Evolutionary conservation across 1,140 invertebrate species (phyloP), one percentile per base, ranked within the genome.

Genomic region (Pogonomyrmex barbatus): DNA sequence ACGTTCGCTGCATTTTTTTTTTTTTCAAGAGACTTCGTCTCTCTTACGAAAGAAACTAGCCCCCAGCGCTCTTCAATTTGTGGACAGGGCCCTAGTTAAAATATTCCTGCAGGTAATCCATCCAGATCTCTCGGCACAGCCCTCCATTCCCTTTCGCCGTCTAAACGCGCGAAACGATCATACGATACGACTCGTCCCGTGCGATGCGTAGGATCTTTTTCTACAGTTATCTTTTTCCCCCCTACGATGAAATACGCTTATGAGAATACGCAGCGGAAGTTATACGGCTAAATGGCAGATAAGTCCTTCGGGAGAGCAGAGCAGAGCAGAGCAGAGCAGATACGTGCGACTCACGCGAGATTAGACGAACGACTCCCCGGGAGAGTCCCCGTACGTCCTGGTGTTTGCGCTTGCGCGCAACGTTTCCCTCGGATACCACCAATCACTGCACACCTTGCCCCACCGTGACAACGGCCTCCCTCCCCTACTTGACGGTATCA

Each of bases 281-380:
- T 50, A 30, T 83, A 50, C 79, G 68, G n/a, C 68, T 75, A 83
- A 83, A 36, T 62, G 56, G 68, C 42, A 50, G 54, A 83, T 42
- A 47, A 83, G 30, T 83, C 54, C 45, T 83, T 60, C 79, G 68
- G 68, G 79, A 83, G 68, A 75, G 42, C 54, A 75, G 12, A 56
- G 36, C 70, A 17, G 70, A 73, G 52, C 50, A 73, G 71, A 73
- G 68, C 47, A 50, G 42, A 87, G 81, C 79, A 85, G 75, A 91
- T 86, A 93, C 93, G 92, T 94, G 93, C 92, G 90, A 94, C 93
- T 94, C 93, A 93, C 94, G 94, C 94, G 93, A 94, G 92, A 90
- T 90, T 93, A 93, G 91, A 93, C 93, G 93, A 94, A 89, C 89
- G 91, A 95, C 94, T 95, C 94, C 91, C 92, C 88, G 93, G 91